Percentiles rank a stretch among this genome's conserved stretches.
These are phyloP conservation scores for Mythimna loreyi DNA, from an alignment of 2,888 invertebrate genomes.

Conservation along the genomic window DNA sequence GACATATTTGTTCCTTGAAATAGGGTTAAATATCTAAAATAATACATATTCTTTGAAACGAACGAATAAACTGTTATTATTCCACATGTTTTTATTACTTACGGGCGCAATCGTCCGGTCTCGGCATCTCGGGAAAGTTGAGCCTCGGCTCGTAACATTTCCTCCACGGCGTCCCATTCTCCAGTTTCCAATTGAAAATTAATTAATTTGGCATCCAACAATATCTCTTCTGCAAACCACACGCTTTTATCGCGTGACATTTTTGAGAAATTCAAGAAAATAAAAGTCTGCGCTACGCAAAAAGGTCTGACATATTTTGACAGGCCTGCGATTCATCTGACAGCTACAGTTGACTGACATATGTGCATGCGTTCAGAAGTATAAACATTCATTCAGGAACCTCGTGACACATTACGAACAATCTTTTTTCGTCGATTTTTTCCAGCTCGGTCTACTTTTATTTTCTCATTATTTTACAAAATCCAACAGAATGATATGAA, in stretches of 20 bases:
- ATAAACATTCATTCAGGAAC: neutral
- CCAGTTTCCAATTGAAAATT: slow-evolving; percentile 88
- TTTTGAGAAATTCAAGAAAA: slow-evolving; percentile 59
- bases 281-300: slow-evolving; percentile 50
- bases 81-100: slow-evolving; percentile 59
- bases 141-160: slow-evolving; percentile 89
- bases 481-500: neutral
- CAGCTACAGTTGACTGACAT: slow-evolving; percentile 17
- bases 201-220: slow-evolving; percentile 88
- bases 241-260: slow-evolving; percentile 90
- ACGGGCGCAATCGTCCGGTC: slow-evolving; percentile 88
- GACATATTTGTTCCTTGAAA: neutral
- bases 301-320: slow-evolving; percentile 58
- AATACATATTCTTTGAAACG: neutral
- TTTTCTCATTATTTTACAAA: neutral
- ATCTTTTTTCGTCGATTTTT: neutral
- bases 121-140: slow-evolving; percentile 88
- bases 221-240: slow-evolving; percentile 89
- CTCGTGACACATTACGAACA: too few relatives aligned
- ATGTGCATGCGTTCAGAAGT: neutral
- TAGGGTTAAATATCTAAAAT: neutral
- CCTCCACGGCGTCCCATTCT: slow-evolving; percentile 89
- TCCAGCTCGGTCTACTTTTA: neutral
- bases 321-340: slow-evolving; percentile 29
- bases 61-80: neutral